phyloP scores from a whole-genome alignment of 2,113 vertebrate genomes.

The Salvator merianae region DNA sequence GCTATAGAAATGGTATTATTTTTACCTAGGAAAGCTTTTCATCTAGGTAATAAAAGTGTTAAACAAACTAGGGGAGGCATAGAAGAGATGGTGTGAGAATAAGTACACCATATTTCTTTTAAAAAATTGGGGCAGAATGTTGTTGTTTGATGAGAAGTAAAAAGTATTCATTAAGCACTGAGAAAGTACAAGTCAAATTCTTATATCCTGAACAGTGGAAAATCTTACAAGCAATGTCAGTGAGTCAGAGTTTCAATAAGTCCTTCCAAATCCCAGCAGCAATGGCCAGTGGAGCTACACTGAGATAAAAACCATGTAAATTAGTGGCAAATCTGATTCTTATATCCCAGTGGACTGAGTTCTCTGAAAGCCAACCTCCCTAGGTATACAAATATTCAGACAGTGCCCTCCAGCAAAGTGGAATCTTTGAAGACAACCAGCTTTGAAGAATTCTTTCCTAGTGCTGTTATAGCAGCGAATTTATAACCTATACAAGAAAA shows the following conservation, averaged over 20 bases:
- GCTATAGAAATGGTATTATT: not conserved
- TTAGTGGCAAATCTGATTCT: constrained; percentile 1
- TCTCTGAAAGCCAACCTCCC: constrained; percentile 33
- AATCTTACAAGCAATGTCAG: not conserved
- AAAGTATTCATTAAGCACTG: constrained; percentile 3
- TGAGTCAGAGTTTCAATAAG: constrained; percentile 47
- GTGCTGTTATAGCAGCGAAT: constrained; percentile 15
- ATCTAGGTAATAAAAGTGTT: not conserved
- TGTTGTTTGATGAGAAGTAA: not conserved
- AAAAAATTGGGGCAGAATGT: not conserved
- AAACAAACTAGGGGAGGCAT: not conserved
- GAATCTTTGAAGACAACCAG: constrained; percentile 47
- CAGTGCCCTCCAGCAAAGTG: constrained; percentile 34
- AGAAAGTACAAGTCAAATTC: constrained; percentile 13
- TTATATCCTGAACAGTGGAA: not conserved
- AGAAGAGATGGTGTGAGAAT: not conserved
- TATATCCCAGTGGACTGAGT: constrained; percentile 31
- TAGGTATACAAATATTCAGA: constrained; percentile 9
- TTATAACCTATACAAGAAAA: constrained; percentile 35
- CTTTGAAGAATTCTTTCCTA: constrained; percentile 50
- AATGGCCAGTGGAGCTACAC: not conserved
- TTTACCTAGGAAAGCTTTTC: not conserved
- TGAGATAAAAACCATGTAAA: constrained; percentile 29
- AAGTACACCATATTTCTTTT: not conserved
- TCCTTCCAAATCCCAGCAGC: constrained; percentile 28